These are phyloP conservation scores for Sternarchorhynchus goeldii DNA, from an alignment of 2,797 vertebrate species.

Conservation along the genomic window DNA sequence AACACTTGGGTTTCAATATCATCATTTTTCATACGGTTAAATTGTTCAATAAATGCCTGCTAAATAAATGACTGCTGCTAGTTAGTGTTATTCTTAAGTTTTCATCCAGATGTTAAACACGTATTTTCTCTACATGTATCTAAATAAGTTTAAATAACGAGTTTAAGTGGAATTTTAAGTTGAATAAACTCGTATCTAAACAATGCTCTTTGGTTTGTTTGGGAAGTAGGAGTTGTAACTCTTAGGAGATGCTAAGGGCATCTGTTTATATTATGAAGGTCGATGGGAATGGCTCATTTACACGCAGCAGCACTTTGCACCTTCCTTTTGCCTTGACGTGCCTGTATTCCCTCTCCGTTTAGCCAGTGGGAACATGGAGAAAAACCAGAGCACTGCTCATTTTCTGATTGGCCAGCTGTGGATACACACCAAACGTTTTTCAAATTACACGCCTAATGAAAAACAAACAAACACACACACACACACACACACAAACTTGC, in stretches of 20 bases:
- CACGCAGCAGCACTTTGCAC: neutral
- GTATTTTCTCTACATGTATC: no score
- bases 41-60: no score
- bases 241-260: neutral
- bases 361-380: neutral
- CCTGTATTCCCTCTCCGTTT: conserved; percentile 1
- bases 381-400: conserved; percentile 10
- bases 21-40: no score
- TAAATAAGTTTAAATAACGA: neutral
- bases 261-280: conserved; percentile 2
- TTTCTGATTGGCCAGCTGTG: conserved; percentile 7
- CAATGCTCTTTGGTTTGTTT: conserved; percentile 16
- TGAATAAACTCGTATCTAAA: neutral
- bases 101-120: no score
- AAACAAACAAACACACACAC: conserved; percentile 32
- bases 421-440: conserved; percentile 8
- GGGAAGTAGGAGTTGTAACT: neutral
- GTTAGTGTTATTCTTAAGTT: no score
- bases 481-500: conserved; percentile 38
- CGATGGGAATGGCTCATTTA: neutral
- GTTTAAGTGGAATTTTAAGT: neutral
- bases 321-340: neutral
- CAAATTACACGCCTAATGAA: conserved; percentile 15
- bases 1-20: neutral
- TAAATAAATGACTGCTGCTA: no score